These are phyloP conservation scores for Acanthisitta chloris DNA, from an alignment of 2,113 vertebrate species.

Conservation along the genomic window DNA sequence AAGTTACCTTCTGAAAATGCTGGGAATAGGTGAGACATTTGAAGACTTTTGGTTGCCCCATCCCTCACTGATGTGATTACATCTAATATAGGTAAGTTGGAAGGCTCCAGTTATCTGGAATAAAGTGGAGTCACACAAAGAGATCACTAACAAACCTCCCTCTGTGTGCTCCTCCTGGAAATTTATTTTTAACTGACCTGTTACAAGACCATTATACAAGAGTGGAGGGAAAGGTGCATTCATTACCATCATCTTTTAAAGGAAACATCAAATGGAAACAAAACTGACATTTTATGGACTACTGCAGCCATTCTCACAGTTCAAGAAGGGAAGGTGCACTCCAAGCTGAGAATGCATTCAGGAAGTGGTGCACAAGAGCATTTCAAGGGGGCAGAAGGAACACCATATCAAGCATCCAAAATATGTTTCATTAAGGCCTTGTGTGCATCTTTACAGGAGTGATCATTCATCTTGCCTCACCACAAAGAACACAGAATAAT, in stretches of 20 bases:
- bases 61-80: rapidly evolving
- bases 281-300: not conserved
- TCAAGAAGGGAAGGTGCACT: not conserved
- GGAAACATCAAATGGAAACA: not conserved
- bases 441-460: not conserved
- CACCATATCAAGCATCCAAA: not conserved
- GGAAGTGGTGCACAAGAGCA: not conserved
- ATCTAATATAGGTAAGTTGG: not conserved
- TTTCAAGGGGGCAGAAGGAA: not conserved
- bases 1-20: not conserved
- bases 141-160: not conserved
- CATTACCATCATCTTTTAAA: not conserved
- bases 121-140: not conserved
- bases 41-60: not conserved
- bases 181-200: not conserved
- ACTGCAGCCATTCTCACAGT: not conserved
- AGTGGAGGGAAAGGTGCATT: rapidly evolving
- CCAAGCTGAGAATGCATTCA: not conserved
- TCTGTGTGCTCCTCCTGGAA: not conserved
- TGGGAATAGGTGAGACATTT: not conserved
- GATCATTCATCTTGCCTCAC: not conserved
- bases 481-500: not conserved
- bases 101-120: not conserved
- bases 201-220: not conserved
- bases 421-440: not conserved